phyloP scores from a whole-genome alignment of 2,113 vertebrate genomes.

The Cyprinus carpio region DNA sequence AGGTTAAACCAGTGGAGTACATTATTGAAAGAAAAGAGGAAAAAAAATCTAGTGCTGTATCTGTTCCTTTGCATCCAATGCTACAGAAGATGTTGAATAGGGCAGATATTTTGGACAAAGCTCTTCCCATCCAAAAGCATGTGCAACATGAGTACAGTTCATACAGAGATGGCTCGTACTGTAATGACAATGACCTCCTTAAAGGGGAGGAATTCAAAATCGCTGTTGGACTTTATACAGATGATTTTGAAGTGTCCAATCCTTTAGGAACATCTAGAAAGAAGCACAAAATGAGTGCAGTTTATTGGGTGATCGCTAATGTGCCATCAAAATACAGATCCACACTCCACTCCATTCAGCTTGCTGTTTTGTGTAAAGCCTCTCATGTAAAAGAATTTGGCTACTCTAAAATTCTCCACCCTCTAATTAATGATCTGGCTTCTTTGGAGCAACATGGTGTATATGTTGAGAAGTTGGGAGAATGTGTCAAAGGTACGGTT shows the following conservation, averaged over 20 bases:
- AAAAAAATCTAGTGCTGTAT: constrained; percentile 34
- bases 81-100: constrained; percentile 41
- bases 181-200: constrained; percentile 1
- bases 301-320: constrained; percentile 37
- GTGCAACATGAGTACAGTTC: constrained; percentile 37
- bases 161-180: constrained; percentile 37
- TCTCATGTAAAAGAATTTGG: too few species aligned
- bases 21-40: constrained; percentile 29
- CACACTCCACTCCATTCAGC: too few species aligned
- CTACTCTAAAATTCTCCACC: too few species aligned
- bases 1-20: constrained; percentile 48
- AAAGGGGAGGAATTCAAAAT: constrained; percentile 36
- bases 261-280: neutral
- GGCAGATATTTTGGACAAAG: constrained; percentile 49
- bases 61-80: constrained; percentile 33
- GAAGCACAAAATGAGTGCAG: constrained; percentile 28
- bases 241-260: neutral
- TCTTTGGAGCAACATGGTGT: too few species aligned
- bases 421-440: too few species aligned
- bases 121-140: constrained; percentile 16
- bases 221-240: neutral
- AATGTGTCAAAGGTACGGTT: too few species aligned
- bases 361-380: too few species aligned
- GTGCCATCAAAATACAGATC: constrained; percentile 7
- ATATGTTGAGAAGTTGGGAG: too few species aligned